Conservation (phyloP, 2,797 vertebrate species). For the Anabacerthia variegaticeps region DNA sequence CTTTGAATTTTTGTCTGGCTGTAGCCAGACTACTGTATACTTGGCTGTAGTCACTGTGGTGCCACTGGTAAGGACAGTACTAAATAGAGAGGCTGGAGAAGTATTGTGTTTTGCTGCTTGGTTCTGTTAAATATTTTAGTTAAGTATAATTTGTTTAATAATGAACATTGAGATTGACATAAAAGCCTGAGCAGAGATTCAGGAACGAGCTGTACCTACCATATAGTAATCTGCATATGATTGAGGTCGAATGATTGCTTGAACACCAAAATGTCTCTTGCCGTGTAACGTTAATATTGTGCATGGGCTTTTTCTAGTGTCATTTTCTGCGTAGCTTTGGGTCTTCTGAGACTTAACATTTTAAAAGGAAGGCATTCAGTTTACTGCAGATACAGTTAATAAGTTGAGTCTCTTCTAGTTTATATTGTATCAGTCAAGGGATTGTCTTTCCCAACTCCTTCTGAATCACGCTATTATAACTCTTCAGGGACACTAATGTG, state of each 20-base stretch:
- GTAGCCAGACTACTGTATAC: background rate
- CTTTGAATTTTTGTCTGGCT: slow-evolving; percentile 28
- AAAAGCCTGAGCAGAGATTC: slow-evolving; percentile 52
- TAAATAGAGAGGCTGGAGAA: background rate
- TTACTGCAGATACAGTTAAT: slow-evolving; percentile 10
- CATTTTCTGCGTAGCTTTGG: slow-evolving; percentile 50
- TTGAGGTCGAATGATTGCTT: slow-evolving; percentile 46
- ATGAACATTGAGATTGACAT: slow-evolving; percentile 1
- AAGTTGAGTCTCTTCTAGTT: background rate
- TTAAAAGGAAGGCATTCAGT: slow-evolving; percentile 50
- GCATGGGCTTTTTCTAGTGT: slow-evolving; percentile 46
- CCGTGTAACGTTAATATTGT: slow-evolving; percentile 52
- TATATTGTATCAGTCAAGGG: slow-evolving; percentile 47
- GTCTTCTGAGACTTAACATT: slow-evolving; percentile 45
- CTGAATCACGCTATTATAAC: slow-evolving; percentile 9
- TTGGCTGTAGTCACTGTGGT: background rate
- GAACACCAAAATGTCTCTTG: slow-evolving; percentile 45
- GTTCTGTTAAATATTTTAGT: slow-evolving; percentile 32
- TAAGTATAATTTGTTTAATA: background rate
- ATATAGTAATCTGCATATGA: slow-evolving; percentile 75
- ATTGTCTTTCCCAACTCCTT: slow-evolving; percentile 30
- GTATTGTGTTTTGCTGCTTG: slow-evolving; percentile 15
- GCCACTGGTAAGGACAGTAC: slow-evolving; percentile 27
- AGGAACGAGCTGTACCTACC: slow-evolving; percentile 68
- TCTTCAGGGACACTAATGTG: slow-evolving; percentile 59